Conservation (phyloP, 2,888 invertebrate species). For the Tuberolachnus salignus region DNA sequence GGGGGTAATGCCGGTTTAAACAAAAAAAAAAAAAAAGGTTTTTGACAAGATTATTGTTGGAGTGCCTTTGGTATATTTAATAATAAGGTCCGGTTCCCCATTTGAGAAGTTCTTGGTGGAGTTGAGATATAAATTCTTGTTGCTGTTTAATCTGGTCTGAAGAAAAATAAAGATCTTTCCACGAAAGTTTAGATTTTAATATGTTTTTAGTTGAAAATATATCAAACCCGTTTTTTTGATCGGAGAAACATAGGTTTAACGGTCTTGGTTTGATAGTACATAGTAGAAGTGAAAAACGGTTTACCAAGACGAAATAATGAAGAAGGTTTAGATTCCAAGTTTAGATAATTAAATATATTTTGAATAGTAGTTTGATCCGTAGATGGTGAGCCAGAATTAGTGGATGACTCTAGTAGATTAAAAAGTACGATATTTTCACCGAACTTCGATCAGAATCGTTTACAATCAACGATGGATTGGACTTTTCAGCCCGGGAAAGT, state of each 20-base stretch:
- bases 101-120: too few species aligned
- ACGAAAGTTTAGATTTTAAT: neutral
- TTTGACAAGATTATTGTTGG: too few species aligned
- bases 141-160: neutral
- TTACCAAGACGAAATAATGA: neutral
- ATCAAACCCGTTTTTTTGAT: neutral
- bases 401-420: neutral
- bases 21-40: too few species aligned
- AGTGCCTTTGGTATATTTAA: too few species aligned
- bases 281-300: neutral
- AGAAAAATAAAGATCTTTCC: neutral
- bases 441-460: too few species aligned
- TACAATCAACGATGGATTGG: too few species aligned
- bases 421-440: conserved; percentile 6
- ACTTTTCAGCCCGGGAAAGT: too few species aligned
- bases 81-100: too few species aligned
- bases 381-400: neutral
- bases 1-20: too few species aligned
- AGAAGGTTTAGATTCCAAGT: neutral
- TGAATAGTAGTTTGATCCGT: neutral
- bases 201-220: conserved; percentile 1
- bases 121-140: too few species aligned
- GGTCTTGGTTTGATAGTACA: neutral
- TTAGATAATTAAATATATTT: neutral
- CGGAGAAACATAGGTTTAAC: neutral